A percentile compares a stretch with the other conserved stretches of the same genome.
phyloP scores from a whole-genome alignment of 2,888 invertebrate genomes.

The Orchestes rusci region DNA sequence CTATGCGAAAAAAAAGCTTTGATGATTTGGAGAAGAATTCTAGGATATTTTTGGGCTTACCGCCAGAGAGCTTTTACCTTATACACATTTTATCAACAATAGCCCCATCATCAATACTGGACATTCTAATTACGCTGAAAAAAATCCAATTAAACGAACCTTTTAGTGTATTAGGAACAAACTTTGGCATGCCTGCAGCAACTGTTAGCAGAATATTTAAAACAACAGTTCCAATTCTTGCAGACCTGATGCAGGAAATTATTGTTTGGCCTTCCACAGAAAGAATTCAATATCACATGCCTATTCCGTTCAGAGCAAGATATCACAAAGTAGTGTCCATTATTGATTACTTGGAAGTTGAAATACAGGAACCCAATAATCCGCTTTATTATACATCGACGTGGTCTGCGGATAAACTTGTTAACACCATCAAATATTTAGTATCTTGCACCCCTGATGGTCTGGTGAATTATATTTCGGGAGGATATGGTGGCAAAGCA shows the following conservation, averaged over 20 bases:
- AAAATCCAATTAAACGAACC: conserved; percentile 6
- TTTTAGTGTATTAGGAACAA: neutral
- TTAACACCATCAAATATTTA: conserved; percentile 4
- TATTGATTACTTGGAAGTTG: conserved; percentile 6
- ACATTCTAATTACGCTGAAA: conserved; percentile 7
- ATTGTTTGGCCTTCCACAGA: too few relatives aligned
- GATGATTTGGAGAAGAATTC: too few relatives aligned
- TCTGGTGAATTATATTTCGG: conserved; percentile 9
- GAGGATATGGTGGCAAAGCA: conserved; percentile 1
- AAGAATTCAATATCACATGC: too few relatives aligned
- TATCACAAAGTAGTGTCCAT: conserved; percentile 4
- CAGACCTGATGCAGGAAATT: too few relatives aligned
- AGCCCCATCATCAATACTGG: too few relatives aligned
- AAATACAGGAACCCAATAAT: conserved; percentile 7
- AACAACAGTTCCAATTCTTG: too few relatives aligned
- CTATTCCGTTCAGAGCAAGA: neutral
- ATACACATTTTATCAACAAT: too few relatives aligned
- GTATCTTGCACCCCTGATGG: conserved; percentile 6
- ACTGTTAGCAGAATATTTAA: too few relatives aligned
- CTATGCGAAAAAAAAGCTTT: too few relatives aligned
- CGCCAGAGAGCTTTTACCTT: too few relatives aligned
- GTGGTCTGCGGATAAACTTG: conserved; percentile 8
- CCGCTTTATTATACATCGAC: conserved; percentile 4
- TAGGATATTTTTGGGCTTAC: too few relatives aligned
- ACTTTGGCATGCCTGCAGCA: neutral